Conservation (phyloP, 2,113 vertebrate genomes). For the Chlamydotis undulata region DNA sequence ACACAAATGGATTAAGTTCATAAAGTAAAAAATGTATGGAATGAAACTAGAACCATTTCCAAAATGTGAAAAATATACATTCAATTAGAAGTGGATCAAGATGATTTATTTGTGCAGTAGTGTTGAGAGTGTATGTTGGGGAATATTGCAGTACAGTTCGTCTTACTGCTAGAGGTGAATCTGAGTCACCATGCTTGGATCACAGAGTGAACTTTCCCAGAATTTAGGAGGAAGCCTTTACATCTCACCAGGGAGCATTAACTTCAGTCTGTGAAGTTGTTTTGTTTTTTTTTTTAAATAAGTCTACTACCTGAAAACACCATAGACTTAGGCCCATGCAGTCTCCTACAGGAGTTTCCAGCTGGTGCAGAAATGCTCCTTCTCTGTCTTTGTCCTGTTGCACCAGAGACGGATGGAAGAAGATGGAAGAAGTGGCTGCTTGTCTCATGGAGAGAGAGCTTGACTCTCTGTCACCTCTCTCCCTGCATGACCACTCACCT, state of each 20-base stretch:
- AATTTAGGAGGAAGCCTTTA: conserved; percentile 15
- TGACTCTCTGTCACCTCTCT: not conserved
- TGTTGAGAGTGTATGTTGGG: not conserved
- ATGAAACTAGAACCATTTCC: conserved; percentile 25
- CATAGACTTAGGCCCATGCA: not conserved
- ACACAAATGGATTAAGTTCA: not conserved
- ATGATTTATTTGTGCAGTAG: conserved; percentile 55
- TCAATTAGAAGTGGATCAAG: conserved; percentile 39
- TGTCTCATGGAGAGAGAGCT: not conserved
- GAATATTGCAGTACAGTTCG: not conserved
- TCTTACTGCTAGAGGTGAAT: conserved; percentile 8
- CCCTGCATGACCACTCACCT: not conserved
- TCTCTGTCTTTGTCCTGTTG: not conserved
- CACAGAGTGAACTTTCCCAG: conserved; percentile 28
- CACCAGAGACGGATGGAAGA: not conserved
- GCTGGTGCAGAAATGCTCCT: not conserved
- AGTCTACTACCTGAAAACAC: not conserved
- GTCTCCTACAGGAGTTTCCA: not conserved
- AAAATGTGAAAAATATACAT: conserved; percentile 14
- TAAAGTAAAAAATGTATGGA: conserved; percentile 14
- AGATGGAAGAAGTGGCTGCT: not conserved
- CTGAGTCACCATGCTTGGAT: not conserved
- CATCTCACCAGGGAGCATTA: not conserved
- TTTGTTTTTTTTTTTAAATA: not conserved
- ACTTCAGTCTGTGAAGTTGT: not conserved